Conservation (phyloP, 2,113 vertebrate species). For the Hiodon tergisus region DNA sequence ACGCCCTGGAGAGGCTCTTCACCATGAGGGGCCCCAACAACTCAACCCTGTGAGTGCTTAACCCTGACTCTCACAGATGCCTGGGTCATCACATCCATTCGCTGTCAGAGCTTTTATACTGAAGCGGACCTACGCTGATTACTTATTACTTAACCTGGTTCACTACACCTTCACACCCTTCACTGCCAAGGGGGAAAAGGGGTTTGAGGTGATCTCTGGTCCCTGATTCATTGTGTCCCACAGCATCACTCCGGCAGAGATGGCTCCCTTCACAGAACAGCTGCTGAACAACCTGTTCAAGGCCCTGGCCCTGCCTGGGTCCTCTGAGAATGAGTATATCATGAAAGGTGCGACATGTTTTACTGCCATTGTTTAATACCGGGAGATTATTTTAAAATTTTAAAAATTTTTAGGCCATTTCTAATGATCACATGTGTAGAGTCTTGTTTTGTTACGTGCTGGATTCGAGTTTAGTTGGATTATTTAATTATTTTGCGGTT, state of each 20-base stretch:
- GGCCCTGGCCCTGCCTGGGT: conserved; percentile 84
- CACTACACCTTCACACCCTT: background rate
- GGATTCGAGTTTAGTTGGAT: no score
- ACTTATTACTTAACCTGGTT: background rate
- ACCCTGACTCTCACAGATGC: background rate
- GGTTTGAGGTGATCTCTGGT: background rate
- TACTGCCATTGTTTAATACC: background rate
- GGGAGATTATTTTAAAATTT: no score
- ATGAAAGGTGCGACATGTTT: conserved; percentile 84
- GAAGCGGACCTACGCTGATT: background rate
- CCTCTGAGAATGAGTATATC: conserved; percentile 96
- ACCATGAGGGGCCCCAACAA: conserved; percentile 91
- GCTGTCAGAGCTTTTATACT: background rate
- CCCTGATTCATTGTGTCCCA: conserved; percentile 24
- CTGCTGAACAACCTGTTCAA: conserved; percentile 93
- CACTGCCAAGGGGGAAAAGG: background rate
- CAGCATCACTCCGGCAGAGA: conserved; percentile 85
- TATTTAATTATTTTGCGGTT: no score
- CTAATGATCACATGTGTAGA: background rate
- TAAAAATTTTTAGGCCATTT: no score
- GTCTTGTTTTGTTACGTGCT: no score
- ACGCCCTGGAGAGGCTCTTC: conserved; percentile 91
- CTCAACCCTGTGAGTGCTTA: conserved; percentile 71
- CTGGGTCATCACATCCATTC: no score
- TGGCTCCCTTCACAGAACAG: conserved; percentile 86